These are phyloP conservation scores for Drosophila nr. perissopoda DNA, from an alignment of 2,888 invertebrate genomes.

Conservation along the genomic window DNA sequence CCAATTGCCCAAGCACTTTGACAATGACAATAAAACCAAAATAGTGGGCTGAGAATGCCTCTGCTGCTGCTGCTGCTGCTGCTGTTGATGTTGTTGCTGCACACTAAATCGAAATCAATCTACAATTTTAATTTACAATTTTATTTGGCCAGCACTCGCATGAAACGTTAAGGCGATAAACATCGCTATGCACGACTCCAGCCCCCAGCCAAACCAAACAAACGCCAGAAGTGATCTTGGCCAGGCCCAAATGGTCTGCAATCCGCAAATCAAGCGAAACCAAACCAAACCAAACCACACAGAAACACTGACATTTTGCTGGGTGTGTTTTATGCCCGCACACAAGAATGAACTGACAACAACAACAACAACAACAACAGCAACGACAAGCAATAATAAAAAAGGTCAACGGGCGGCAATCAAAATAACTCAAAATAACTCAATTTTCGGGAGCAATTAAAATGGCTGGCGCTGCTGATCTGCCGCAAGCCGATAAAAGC, in stretches of 20 bases:
- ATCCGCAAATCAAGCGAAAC: slow-evolving; percentile 22
- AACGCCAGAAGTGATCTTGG: slow-evolving; percentile 69
- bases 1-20: slow-evolving; percentile 46
- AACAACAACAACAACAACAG: slow-evolving; percentile 3
- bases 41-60: slow-evolving; percentile 46
- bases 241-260: slow-evolving; percentile 50
- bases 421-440: slow-evolving; percentile 77
- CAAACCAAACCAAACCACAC: slow-evolving; percentile 36
- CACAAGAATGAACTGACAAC: slow-evolving; percentile 17
- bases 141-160: slow-evolving; percentile 67
- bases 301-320: slow-evolving; percentile 64
- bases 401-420: slow-evolving; percentile 78
- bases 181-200: slow-evolving; percentile 64
- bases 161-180: slow-evolving; percentile 65
- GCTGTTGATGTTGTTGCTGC: background rate
- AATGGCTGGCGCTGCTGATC: slow-evolving; percentile 66
- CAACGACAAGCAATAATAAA: slow-evolving; percentile 11
- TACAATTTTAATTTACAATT: slow-evolving; percentile 71
- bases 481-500: slow-evolving; percentile 50
- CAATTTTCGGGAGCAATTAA: slow-evolving; percentile 78
- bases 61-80: background rate
- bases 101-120: slow-evolving; percentile 68
- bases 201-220: slow-evolving; percentile 15
- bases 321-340: slow-evolving; percentile 58
- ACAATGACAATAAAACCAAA: slow-evolving; percentile 52